Conservation (phyloP, 64 coral and sea anemone species). For the Anthopleura sola region DNA sequence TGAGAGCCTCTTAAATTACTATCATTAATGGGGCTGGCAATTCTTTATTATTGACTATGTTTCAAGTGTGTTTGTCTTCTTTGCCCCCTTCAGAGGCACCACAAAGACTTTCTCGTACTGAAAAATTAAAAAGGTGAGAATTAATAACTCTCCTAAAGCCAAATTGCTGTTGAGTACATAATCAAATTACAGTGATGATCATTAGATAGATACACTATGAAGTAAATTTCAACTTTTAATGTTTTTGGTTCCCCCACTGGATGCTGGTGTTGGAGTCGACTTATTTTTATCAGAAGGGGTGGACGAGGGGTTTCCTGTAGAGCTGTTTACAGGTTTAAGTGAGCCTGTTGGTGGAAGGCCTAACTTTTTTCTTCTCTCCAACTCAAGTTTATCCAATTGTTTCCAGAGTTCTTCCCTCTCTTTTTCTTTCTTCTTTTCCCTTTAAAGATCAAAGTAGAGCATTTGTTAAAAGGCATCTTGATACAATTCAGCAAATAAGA, state of each 20-base stretch:
- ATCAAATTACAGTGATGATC: conserved; percentile 14
- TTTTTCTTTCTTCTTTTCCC: conserved; percentile 99
- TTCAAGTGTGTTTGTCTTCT: not conserved
- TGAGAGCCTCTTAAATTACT: conserved; percentile 5
- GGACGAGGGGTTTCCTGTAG: not conserved
- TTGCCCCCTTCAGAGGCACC: not conserved
- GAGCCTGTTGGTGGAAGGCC: conserved; percentile 24
- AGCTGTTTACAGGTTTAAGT: not conserved
- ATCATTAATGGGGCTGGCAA: not conserved
- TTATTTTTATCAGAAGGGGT: conserved; percentile 7
- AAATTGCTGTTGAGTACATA: conserved; percentile 18
- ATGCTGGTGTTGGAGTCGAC: not conserved
- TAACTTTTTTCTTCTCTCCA: conserved; percentile 82
- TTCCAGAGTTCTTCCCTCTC: conserved; percentile 98
- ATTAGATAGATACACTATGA: conserved; percentile 9
- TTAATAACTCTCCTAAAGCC: conserved; percentile 16
- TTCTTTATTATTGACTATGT: not conserved
- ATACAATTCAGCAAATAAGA: not conserved
- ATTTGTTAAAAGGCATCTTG: not conserved
- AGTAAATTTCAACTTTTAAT: conserved; percentile 24
- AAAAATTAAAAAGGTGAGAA: conserved; percentile 32
- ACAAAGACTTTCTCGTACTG: conserved; percentile 8
- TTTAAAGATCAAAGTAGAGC: not conserved
- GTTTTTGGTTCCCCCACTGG: not conserved
- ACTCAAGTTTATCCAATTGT: conserved; percentile 85